Evolutionary conservation across 2,888 invertebrate species (phyloP), one percentile per base, ranked within the genome.

Genomic region (Alviniconcha strummeri): DNA sequence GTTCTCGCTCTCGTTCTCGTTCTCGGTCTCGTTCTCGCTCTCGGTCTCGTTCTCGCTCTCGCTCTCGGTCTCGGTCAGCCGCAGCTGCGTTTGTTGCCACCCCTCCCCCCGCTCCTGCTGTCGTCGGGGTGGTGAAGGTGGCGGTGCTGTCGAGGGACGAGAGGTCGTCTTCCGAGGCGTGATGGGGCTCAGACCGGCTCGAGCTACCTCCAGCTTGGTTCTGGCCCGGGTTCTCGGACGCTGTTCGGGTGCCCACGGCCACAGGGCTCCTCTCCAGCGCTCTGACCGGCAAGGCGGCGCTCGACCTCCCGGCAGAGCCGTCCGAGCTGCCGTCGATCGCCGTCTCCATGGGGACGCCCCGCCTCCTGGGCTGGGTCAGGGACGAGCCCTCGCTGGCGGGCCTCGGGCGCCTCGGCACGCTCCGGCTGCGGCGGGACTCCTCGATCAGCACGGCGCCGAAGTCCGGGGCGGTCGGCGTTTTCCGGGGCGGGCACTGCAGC

Each of bases 401-500:
- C 17, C 82, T 52, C 17, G 67, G 67, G 2, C 77, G 77, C 2
- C 81, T 77, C 1, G 82, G 82, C 7, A 76, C 17, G 77, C 82
- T 82, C 54, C 82, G 4, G 71, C 82, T 77, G 52, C 82, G 15
- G 4, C 77, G 76, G 6, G 77, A 76, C 57, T 82, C 82, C 5
- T 82, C 82, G 13, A 77, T 82, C 57, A 77, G 67, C 67, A 76
- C 76, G 17, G 64, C 15, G 15, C 76, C 77, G 19, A 82, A 82
- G 77, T 82, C 82, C 36, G 82, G 82, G 3, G 15, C 36, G 7
- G 77, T 56, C 56, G 82, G 82, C n/a, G 67, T 15, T 57, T 57
- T 76, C 17, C 64, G 67, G n/a, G 78, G 6, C 1, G 78, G 5
- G 36, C 52, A 19, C 52, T n/a, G 54, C 56, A 55, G 52, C 13